phyloP scores from a whole-genome alignment of 2,888 invertebrate genomes.

The Aradus depressus region DNA sequence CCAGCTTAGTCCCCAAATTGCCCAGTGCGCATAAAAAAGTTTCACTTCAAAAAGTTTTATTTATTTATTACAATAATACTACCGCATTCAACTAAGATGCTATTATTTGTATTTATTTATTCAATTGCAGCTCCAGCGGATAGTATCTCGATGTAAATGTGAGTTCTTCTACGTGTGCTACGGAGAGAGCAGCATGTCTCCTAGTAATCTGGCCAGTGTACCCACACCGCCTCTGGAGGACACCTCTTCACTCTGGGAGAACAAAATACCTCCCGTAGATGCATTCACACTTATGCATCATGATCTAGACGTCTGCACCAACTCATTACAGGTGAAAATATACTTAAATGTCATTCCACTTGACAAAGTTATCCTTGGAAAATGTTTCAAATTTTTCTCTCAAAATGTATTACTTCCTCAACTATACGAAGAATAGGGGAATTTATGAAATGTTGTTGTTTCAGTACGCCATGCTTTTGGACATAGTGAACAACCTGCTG shows the following conservation, averaged over 20 bases:
- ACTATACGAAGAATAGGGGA: background rate
- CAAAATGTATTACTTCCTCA: background rate
- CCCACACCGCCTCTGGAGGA: slow-evolving; percentile 56
- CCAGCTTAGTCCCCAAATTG: no score
- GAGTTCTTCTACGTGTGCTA: slow-evolving; percentile 96
- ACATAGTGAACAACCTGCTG: slow-evolving; percentile 93
- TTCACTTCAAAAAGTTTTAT: no score
- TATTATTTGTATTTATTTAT: slow-evolving; percentile 19
- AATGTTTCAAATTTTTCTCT: no score
- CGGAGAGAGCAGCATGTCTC: slow-evolving; percentile 67
- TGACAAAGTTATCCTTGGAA: no score
- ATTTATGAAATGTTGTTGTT: slow-evolving; percentile 25
- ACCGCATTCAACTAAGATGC: background rate
- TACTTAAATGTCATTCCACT: no score
- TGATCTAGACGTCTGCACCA: slow-evolving; percentile 95
- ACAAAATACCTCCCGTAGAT: slow-evolving; percentile 80
- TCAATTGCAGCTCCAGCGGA: slow-evolving; percentile 74
- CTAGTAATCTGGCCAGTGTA: slow-evolving; percentile 49
- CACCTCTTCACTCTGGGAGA: slow-evolving; percentile 62
- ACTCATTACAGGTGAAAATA: slow-evolving; percentile 60
- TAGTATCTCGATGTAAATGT: slow-evolving; percentile 84
- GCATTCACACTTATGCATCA: slow-evolving; percentile 97
- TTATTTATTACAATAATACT: no score
- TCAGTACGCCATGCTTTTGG: slow-evolving; percentile 91
- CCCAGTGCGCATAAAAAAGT: no score